These are phyloP conservation scores for Stichodactyla mertensii DNA, from an alignment of 64 coral and sea anemone species.

Conservation along the genomic window DNA sequence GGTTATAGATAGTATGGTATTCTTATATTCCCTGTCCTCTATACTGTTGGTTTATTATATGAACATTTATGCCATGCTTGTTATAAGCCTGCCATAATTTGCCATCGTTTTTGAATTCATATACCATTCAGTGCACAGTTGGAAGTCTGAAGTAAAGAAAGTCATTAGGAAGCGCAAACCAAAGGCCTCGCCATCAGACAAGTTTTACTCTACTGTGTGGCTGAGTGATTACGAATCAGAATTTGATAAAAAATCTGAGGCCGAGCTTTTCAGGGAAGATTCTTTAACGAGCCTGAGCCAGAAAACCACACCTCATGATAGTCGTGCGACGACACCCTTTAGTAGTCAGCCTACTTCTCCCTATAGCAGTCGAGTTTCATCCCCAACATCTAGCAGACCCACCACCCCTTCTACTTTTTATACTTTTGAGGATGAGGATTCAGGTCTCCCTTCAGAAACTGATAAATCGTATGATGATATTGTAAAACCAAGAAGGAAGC, in stretches of 20 bases:
- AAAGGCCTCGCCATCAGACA: slow-evolving; percentile 81
- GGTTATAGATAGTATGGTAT: too few relatives aligned
- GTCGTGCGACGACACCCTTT: slow-evolving; percentile 72
- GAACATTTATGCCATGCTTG: neutral
- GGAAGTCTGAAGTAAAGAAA: slow-evolving; percentile 73
- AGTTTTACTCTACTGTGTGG: slow-evolving; percentile 99
- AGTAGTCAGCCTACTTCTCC: slow-evolving; percentile 74
- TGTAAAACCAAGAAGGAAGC: slow-evolving; percentile 65
- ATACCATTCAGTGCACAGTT: slow-evolving; percentile 63
- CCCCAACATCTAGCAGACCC: slow-evolving; percentile 67
- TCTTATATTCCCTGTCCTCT: too few relatives aligned
- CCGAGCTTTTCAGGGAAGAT: slow-evolving; percentile 38
- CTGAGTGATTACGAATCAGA: slow-evolving; percentile 98
- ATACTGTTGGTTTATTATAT: too few relatives aligned
- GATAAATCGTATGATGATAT: slow-evolving; percentile 91
- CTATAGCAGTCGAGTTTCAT: slow-evolving; percentile 67
- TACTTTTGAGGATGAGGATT: slow-evolving; percentile 73
- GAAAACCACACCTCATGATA: slow-evolving; percentile 67
- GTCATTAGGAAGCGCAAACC: slow-evolving; percentile 78
- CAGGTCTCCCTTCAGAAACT: slow-evolving; percentile 80
- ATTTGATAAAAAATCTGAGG: slow-evolving; percentile 87
- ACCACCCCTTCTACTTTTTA: slow-evolving; percentile 64
- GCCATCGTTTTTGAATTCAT: neutral
- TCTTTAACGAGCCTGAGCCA: slow-evolving; percentile 56
- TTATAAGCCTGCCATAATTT: neutral